Conservation (phyloP, 2,888 invertebrate genomes). For the Lathronympha strigana region DNA sequence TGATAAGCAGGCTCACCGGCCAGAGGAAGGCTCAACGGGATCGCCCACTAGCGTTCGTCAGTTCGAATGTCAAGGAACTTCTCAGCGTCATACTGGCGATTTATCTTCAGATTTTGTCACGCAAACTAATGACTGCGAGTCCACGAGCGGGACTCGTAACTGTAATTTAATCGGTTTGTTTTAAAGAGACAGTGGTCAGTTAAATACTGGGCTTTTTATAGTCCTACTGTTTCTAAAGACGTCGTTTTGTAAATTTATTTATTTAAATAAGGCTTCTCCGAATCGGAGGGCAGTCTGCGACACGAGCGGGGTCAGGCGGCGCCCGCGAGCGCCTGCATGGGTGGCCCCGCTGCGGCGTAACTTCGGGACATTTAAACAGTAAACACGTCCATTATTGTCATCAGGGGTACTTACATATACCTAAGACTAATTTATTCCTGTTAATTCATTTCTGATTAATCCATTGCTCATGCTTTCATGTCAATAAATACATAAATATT, state of each 20-base stretch:
- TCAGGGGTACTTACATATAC: background rate
- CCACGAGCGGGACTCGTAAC: slow-evolving; percentile 61
- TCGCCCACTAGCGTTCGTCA: slow-evolving; percentile 56
- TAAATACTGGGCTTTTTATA: slow-evolving; percentile 26
- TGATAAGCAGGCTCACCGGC: slow-evolving; percentile 31
- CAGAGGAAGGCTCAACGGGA: slow-evolving; percentile 40
- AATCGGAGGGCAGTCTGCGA: slow-evolving; percentile 44
- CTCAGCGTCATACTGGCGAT: slow-evolving; percentile 64
- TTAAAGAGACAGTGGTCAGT: slow-evolving; percentile 41
- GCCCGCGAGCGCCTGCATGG: slow-evolving; percentile 53
- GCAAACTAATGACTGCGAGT: slow-evolving; percentile 58
- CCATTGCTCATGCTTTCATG: no score
- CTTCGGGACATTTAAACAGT: slow-evolving; percentile 8
- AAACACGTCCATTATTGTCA: background rate
- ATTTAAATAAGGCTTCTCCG: slow-evolving; percentile 42
- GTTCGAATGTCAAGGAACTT: slow-evolving; percentile 65
- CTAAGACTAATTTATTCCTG: no score
- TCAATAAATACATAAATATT: no score
- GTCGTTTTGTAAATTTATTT: slow-evolving; percentile 41
- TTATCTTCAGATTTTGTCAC: slow-evolving; percentile 75
- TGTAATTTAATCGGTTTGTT: slow-evolving; percentile 61
- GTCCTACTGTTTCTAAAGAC: slow-evolving; percentile 13
- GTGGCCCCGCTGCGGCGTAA: slow-evolving; percentile 53
- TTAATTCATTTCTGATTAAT: no score
- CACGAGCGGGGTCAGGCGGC: slow-evolving; percentile 46